These are phyloP conservation scores for Zapornia atra DNA, from an alignment of 2,113 vertebrate species.

Conservation along the genomic window DNA sequence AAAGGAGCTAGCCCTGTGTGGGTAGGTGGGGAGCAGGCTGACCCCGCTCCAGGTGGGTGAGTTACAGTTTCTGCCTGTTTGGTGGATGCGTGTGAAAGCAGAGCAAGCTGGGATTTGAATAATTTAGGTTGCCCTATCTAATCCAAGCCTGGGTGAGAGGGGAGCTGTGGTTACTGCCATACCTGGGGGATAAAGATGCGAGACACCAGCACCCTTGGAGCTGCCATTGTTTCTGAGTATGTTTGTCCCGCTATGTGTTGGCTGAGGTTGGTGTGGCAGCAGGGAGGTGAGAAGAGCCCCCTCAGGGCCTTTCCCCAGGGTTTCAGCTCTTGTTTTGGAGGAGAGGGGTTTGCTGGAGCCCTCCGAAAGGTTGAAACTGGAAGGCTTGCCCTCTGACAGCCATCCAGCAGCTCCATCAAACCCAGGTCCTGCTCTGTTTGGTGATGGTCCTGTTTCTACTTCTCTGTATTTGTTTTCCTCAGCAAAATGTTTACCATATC, in stretches of 20 bases:
- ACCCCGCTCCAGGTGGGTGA: not conserved
- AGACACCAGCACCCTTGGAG: not conserved
- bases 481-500: not conserved
- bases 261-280: not conserved
- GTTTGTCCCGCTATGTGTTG: not conserved
- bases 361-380: not conserved
- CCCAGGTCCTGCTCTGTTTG: not conserved
- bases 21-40: not conserved
- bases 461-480: not conserved
- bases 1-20: not conserved
- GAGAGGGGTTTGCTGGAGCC: not conserved
- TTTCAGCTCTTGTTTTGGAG: not conserved
- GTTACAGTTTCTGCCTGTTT: not conserved
- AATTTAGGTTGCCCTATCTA: not conserved
- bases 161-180: not conserved
- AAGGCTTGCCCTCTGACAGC: not conserved
- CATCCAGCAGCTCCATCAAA: not conserved
- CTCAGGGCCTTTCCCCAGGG: not conserved
- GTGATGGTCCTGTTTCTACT: not conserved
- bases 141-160: not conserved
- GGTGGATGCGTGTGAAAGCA: not conserved
- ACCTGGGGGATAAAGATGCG: accelerated
- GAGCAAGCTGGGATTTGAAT: not conserved
- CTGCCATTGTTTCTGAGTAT: not conserved
- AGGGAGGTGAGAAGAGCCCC: not conserved